Evolutionary conservation across 2,797 vertebrate genomes (phyloP).

Genomic region (Nannoperca obscura): DNA sequence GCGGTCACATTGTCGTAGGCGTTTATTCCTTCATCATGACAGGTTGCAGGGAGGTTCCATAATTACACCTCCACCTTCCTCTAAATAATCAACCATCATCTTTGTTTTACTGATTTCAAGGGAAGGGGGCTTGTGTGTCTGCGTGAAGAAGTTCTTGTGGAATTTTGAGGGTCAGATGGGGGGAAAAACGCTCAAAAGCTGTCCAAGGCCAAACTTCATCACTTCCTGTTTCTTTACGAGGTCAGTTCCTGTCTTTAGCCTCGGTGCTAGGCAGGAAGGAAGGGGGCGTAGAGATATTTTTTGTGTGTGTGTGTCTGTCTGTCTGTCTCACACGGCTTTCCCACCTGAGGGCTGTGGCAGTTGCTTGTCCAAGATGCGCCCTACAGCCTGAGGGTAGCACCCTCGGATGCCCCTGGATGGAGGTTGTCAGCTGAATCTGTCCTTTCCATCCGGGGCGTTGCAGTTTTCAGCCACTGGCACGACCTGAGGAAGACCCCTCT

Average conservation of each 20-base stretch:
- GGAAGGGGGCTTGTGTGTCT: background rate
- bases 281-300: slow-evolving; percentile 67
- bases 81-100: background rate
- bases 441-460: background rate
- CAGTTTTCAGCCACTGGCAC: background rate
- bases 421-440: background rate
- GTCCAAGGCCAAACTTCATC: slow-evolving; percentile 77
- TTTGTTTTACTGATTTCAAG: slow-evolving; percentile 10
- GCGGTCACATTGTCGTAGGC: background rate
- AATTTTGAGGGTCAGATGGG: slow-evolving; percentile 29
- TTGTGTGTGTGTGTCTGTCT: background rate
- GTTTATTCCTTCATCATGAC: background rate
- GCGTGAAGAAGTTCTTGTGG: slow-evolving; percentile 33
- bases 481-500: background rate
- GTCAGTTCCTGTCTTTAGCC: slow-evolving; percentile 85
- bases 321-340: slow-evolving; percentile 15
- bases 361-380: slow-evolving; percentile 8
- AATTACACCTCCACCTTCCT: background rate
- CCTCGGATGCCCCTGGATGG: background rate
- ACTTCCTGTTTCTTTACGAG: slow-evolving; percentile 87
- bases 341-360: slow-evolving; percentile 22
- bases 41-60: background rate
- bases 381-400: background rate
- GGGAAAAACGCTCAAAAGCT: slow-evolving; percentile 52
- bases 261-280: slow-evolving; percentile 77